Base-by-base conservation (phyloP, 2,797 vertebrate species). In the Scarus forsteni region DNA sequence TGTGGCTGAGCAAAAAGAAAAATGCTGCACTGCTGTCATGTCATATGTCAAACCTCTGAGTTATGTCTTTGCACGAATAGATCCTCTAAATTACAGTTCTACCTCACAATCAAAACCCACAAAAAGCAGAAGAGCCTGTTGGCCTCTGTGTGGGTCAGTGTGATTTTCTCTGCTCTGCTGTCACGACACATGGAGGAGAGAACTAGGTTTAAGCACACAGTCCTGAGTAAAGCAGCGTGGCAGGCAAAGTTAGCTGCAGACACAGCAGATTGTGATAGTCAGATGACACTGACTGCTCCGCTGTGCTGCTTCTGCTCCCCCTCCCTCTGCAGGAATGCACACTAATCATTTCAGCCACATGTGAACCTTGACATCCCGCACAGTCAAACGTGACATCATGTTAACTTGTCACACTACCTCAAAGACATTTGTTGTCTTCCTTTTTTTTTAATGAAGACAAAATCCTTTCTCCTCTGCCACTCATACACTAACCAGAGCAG, bases 201-300 rank as follows among this genome's bases (percentile, higher is more conserved):
- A 79, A 49, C 43, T 4, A 11, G 55, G 54, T 69, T 44, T 50
- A 34, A 71, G 63, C 66, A 65, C 44, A 55, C 64, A 27, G 15
- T 70, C 61, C 56, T 49, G 64, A 35, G 45, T 61, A 63, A 74
- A 68, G 56, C 56, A 42, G 65, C 44, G 8, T 72, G 66, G 64
- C 64, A 7, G 36, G 45, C 38, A 55, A 40, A 73, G 58, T 71
- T 62, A 75, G 80, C 60, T 81, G 85, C 85, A 61, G 79, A 85
- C 79, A 40, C 81, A 81, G 84, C 88, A 75, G 55, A 83, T 82
- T 75, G 64, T 39, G 64, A 57, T 3, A 70, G 85, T 91, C 88
- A 88, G 77, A 75, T 91, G 89, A 90, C 82, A 61, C 49, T 38
- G 18, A 57, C 48, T 59, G 51, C 67, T 74, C 71, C 4, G 45